Evolutionary conservation across 2,888 invertebrate genomes (phyloP), one percentile per base, ranked within the genome.

Genomic region (Nasonia oneida): DNA sequence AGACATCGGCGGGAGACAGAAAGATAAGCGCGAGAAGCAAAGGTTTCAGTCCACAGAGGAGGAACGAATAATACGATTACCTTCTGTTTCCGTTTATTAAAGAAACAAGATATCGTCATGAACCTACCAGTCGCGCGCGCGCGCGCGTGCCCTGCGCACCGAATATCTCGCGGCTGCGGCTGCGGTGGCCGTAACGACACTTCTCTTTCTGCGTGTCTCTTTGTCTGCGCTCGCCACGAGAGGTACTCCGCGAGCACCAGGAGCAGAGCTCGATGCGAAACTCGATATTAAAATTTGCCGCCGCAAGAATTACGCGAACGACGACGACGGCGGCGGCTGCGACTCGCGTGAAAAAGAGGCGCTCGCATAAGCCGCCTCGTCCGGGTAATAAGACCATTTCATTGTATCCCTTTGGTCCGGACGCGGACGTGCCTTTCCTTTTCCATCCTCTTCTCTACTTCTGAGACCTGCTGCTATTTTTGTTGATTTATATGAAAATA

Each of bases 31-130:
- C 39, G 39, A 84, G 85, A 76, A 71, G 83, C 79, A 64, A 86
- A 87, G 87, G 87, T 84, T 83, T 77, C 50, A 78, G 73, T 90
- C 89, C 89, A 90, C 91, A 91, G 91, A 92, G 91, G 90, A 92
- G 92, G 91, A 93, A 93, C 92, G 92, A 93, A 93, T 93, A 93
- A 93, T 93, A 93, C 93, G 93, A 93, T 93, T 93, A 93, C 91
- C 90, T 91, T 93, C 90, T 92, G 92, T 93, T 93, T 93, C 93
- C 93, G 93, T 93, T 93, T 93, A 93, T 93, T 93, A 93, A 92
- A 91, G 93, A 93, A 93, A 93, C 91, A 93, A 92, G 93, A 93
- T 93, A 93, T 92, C 90, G 90, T 84, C 83, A 78, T 53, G 86
- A 84, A 82, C 81, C 75, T 83, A 29, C 50, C 12, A 50, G 87